Evolutionary conservation across 2,888 invertebrate genomes (phyloP).

Genomic region (Ecliptopera silaceata): DNA sequence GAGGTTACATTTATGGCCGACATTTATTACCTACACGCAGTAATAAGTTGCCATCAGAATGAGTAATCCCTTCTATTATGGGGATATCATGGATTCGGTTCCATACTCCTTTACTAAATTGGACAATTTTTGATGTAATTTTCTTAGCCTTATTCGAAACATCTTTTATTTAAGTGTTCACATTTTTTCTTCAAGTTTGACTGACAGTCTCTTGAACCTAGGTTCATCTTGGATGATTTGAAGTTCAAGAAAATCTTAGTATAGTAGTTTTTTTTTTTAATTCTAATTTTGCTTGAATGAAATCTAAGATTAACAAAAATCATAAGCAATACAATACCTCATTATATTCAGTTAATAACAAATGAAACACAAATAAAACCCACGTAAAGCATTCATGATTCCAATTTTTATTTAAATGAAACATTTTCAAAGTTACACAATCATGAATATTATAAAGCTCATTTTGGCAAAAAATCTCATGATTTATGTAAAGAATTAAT

Average conservation of each 20-base stretch:
- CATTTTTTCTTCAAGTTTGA: too few species aligned
- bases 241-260: too few species aligned
- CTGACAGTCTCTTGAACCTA: too few species aligned
- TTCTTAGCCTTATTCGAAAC: neutral
- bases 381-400: slow-evolving; percentile 26
- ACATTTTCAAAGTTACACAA: slow-evolving; percentile 25
- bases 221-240: too few species aligned
- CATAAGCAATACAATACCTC: too few species aligned
- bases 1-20: slow-evolving; percentile 29
- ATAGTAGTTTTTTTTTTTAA: too few species aligned
- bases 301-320: too few species aligned
- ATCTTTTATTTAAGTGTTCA: too few species aligned
- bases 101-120: slow-evolving; percentile 17
- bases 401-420: slow-evolving; percentile 29
- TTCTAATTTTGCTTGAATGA: too few species aligned
- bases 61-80: slow-evolving; percentile 31
- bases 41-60: slow-evolving; percentile 28
- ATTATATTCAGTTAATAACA: neutral
- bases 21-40: slow-evolving; percentile 33
- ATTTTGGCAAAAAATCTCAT: slow-evolving; percentile 45
- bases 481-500: slow-evolving; percentile 50
- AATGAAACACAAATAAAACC: slow-evolving; percentile 18
- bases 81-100: slow-evolving; percentile 26
- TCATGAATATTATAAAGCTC: slow-evolving; percentile 47
- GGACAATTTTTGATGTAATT: slow-evolving; percentile 6